phyloP scores from a whole-genome alignment of 2,888 invertebrate species.

The Synanthedon formicaeformis region DNA sequence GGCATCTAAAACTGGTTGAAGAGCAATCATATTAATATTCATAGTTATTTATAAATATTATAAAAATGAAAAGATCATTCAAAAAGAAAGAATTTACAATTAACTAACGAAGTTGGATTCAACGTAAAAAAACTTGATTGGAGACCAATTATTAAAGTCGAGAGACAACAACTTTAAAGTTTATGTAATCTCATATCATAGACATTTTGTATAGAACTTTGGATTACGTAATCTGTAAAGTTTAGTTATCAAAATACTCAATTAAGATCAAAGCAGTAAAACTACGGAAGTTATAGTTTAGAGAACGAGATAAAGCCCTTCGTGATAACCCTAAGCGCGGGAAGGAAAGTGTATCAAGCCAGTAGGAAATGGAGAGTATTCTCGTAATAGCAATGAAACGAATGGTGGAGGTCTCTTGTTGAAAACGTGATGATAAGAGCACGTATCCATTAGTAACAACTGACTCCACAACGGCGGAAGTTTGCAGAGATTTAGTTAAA shows the following conservation, averaged over 20 bases:
- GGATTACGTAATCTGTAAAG: neutral
- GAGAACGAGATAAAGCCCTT: slow-evolving; percentile 1
- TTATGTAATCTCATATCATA: no score
- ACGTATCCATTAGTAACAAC: neutral
- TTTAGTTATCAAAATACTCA: neutral
- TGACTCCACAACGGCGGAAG: no score
- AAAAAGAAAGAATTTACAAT: no score
- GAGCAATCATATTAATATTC: no score
- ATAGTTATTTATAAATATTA: no score
- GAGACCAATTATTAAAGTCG: no score
- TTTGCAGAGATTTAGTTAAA: no score
- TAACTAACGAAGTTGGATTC: no score
- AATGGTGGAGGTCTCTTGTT: neutral
- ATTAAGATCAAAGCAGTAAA: neutral
- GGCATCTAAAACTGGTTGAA: no score
- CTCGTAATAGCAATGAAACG: neutral
- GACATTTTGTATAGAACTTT: neutral
- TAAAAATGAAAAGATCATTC: no score
- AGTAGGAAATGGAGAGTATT: slow-evolving; percentile 18
- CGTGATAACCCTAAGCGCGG: slow-evolving; percentile 15
- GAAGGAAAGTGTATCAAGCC: slow-evolving; percentile 15
- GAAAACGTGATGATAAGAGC: slow-evolving; percentile 2
- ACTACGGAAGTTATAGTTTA: neutral
- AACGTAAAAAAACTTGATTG: no score
- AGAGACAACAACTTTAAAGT: no score